Conservation (phyloP, 2,113 vertebrate genomes). For the Chaetura pelagica region DNA sequence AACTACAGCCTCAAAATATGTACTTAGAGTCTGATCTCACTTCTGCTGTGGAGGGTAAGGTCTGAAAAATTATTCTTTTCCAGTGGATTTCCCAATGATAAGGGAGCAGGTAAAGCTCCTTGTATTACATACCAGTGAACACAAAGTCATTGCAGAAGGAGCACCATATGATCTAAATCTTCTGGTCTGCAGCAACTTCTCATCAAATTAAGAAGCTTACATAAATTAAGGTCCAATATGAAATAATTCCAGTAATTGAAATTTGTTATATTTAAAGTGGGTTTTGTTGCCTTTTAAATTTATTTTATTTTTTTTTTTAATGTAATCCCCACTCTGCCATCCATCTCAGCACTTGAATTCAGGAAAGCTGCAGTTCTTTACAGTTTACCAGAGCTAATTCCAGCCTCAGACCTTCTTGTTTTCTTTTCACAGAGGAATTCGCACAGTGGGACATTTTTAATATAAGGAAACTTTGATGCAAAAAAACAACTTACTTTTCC, state of each 20-base stretch:
- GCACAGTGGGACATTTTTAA: conserved; percentile 19
- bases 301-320: not conserved
- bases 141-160: not conserved
- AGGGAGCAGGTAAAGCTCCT: not conserved
- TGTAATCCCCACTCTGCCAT: not conserved
- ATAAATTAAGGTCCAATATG: not conserved
- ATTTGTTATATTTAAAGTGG: not conserved
- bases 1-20: conserved; percentile 29
- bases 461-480: conserved; percentile 22
- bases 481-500: conserved; percentile 61
- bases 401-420: conserved; percentile 1
- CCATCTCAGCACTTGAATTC: not conserved
- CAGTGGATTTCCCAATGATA: conserved; percentile 12
- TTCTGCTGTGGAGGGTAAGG: not conserved
- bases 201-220: conserved; percentile 30
- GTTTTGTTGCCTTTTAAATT: not conserved
- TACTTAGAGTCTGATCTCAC: not conserved
- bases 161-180: not conserved
- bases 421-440: conserved; percentile 39
- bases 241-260: conserved; percentile 29
- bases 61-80: not conserved
- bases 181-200: not conserved
- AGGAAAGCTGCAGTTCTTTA: conserved; percentile 26
- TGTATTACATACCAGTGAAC: not conserved
- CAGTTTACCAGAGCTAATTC: conserved; percentile 28